Evolutionary conservation across 2,113 vertebrate genomes (phyloP), one percentile per base, ranked within the genome.

Genomic region (Strigops habroptila): DNA sequence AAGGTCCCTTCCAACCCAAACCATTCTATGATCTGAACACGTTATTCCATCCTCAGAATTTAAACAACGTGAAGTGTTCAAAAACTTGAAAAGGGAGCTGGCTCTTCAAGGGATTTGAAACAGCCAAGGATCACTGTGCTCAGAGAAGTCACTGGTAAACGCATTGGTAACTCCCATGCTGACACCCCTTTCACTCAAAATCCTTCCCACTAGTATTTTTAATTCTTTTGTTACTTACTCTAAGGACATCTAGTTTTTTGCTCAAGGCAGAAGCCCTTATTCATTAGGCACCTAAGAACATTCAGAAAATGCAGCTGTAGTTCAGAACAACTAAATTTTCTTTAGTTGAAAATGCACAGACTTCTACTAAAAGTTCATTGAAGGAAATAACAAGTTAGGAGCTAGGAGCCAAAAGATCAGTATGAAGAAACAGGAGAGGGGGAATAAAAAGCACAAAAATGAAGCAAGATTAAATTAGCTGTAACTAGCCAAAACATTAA

Each of bases 361-460:
- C 2, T 73, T 48, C 49, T 28, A 31, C 4, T 65, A 37, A 65
- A 48, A 10, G 7, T 24, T 84, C 8, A 17, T 6, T 37, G 37
- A 60, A 51, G 21, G 30, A 43, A 52, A 68, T 13, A 8, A 23
- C 13, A 84, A 33, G 3, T 35, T 49, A 31, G 37, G 49, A 86
- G 23, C 6, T 64, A 13, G 46, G 7, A 94, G 44, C 4, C 22
- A 70, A 74, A 69, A 80, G 41, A 52, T 52, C n/a, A 49, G 13
- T 28, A 14, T 0, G 0, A 55, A 62, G 19, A 27, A 48, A 14
- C 10, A 22, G 24, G 6, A 15, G 10, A 41, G 3, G 5, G 18
- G 27, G 14, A 65, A 48, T n/a, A 27, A 48, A 55, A 73, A 49
- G 27, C 18, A 46, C 33, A 41, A 73, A 62, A 51, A 28, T 39